phyloP scores from a whole-genome alignment of 2,113 vertebrate species.

The Osmerus eperlanus region DNA sequence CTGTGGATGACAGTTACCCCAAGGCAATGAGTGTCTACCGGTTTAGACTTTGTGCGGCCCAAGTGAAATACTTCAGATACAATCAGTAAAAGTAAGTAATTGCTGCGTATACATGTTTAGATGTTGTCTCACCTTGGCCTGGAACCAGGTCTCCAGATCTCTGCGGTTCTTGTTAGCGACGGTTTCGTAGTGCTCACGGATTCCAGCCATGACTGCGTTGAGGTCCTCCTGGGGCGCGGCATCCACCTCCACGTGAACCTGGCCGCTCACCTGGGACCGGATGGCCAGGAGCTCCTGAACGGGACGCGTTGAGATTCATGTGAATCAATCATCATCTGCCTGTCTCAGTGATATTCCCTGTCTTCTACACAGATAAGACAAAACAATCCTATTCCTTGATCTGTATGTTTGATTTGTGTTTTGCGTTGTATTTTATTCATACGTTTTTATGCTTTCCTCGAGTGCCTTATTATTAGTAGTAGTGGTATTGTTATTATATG shows the following conservation, averaged over 20 bases:
- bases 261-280: constrained; percentile 42
- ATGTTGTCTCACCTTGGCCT: constrained; percentile 45
- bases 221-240: constrained; percentile 61
- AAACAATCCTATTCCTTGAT: no score
- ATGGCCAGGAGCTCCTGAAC: constrained; percentile 46
- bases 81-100: neutral
- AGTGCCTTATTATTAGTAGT: neutral
- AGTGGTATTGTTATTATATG: neutral
- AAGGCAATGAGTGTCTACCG: neutral
- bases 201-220: constrained; percentile 40
- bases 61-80: neutral
- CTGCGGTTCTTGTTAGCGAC: constrained; percentile 71
- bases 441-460: neutral
- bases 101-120: neutral
- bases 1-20: constrained; percentile 49
- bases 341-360: no score
- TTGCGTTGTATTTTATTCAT: no score
- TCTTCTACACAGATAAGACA: no score
- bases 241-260: constrained; percentile 70
- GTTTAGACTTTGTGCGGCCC: neutral
- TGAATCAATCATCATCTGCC: no score
- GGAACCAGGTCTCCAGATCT: constrained; percentile 73
- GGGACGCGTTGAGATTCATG: neutral
- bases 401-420: no score
- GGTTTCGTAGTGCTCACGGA: constrained; percentile 77